phyloP scores from a whole-genome alignment of 2,113 vertebrate species.

The Prionailurus viverrinus region DNA sequence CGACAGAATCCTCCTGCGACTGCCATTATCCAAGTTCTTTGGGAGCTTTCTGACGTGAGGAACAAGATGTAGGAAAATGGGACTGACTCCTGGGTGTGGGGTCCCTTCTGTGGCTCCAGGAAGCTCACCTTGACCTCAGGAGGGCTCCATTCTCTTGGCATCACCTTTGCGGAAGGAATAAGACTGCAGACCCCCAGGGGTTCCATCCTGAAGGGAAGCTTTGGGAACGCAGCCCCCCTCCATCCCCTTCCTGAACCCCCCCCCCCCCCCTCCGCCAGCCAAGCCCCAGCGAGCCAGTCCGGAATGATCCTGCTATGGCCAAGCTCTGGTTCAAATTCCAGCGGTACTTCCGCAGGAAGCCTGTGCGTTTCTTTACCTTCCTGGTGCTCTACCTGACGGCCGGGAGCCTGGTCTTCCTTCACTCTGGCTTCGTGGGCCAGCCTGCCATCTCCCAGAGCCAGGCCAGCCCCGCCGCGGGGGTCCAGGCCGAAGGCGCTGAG shows the following conservation, averaged over 20 bases:
- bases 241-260: not conserved
- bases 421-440: constrained; percentile 91
- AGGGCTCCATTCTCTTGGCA: not conserved
- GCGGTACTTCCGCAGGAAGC: constrained; percentile 95
- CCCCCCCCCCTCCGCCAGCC: not conserved
- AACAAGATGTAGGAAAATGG: constrained; percentile 61
- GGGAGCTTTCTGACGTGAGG: constrained; percentile 70
- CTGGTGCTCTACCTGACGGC: constrained; percentile 96
- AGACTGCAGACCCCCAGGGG: not conserved
- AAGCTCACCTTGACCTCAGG: not conserved
- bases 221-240: not conserved
- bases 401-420: constrained; percentile 95
- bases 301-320: constrained; percentile 92
- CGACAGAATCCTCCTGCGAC: accelerated
- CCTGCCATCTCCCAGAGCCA: constrained; percentile 77
- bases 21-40: not conserved
- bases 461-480: constrained; percentile 76
- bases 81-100: not conserved
- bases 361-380: constrained; percentile 95
- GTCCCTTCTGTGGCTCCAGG: not conserved
- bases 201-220: not conserved
- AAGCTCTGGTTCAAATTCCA: constrained; percentile 95
- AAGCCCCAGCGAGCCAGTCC: constrained; percentile 69
- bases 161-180: not conserved
- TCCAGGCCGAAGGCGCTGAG: constrained; percentile 74